phyloP scores from a whole-genome alignment of 2,797 vertebrate species.

The Serranus cabrilla region DNA sequence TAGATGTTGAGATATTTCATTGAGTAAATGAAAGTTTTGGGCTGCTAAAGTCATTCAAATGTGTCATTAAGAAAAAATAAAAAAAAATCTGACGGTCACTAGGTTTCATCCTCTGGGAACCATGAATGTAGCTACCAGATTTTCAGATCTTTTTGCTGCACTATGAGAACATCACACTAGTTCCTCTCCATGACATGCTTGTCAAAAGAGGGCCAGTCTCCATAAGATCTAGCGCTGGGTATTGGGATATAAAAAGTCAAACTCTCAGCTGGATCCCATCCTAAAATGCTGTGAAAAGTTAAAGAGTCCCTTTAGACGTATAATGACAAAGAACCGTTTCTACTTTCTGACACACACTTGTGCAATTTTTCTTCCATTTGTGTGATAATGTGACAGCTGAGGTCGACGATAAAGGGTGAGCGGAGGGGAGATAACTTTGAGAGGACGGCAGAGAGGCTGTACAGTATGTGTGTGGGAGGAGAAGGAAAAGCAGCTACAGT shows the following conservation, averaged over 20 bases:
- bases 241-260: background rate
- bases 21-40: background rate
- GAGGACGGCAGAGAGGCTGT: constrained; percentile 31
- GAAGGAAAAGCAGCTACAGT: background rate
- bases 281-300: constrained; percentile 31
- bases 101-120: background rate
- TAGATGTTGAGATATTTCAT: too few species aligned
- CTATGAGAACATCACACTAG: background rate
- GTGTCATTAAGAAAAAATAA: background rate
- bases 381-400: constrained; percentile 60
- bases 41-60: background rate
- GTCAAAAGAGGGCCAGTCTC: background rate
- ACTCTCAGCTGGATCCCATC: background rate
- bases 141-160: background rate
- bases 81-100: background rate
- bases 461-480: constrained; percentile 20
- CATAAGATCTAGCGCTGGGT: background rate
- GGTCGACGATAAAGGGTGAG: constrained; percentile 42
- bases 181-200: background rate
- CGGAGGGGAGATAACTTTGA: constrained; percentile 41
- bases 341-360: constrained; percentile 28
- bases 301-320: constrained; percentile 37
- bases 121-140: background rate
- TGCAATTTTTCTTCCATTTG: constrained; percentile 36
- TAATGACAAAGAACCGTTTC: constrained; percentile 41